phyloP scores from a whole-genome alignment of 1,140 invertebrate species.

The Caenorhabditis brenneri region DNA sequence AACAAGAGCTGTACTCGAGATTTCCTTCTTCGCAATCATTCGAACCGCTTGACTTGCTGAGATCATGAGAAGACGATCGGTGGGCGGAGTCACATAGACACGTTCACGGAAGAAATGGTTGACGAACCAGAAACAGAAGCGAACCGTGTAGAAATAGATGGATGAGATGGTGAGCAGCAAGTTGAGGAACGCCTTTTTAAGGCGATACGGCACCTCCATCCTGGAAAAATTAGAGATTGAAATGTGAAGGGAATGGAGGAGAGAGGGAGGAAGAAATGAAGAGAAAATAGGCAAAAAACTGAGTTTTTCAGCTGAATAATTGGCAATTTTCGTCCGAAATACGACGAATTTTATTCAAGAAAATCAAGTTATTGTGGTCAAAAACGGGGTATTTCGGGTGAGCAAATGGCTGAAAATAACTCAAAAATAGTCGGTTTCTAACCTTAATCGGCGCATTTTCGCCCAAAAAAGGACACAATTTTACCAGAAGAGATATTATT shows the following conservation, averaged over 20 bases:
- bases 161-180: slow-evolving; percentile 33
- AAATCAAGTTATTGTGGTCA: too few species aligned
- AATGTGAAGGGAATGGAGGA: not conserved
- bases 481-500: too few species aligned
- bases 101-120: slow-evolving; percentile 49
- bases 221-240: not conserved
- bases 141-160: slow-evolving; percentile 54
- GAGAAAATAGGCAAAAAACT: too few species aligned
- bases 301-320: too few species aligned
- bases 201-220: slow-evolving; percentile 38
- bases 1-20: slow-evolving; percentile 53
- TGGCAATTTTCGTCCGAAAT: too few species aligned
- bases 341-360: too few species aligned
- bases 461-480: too few species aligned
- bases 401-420: too few species aligned
- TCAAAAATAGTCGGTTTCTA: too few species aligned
- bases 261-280: not conserved
- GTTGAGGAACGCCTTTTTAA: slow-evolving; percentile 49
- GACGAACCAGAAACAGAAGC: slow-evolving; percentile 48
- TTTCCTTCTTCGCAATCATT: slow-evolving; percentile 58
- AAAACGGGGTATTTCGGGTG: too few species aligned
- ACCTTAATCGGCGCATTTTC: too few species aligned
- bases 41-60: slow-evolving; percentile 60
- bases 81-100: slow-evolving; percentile 44
- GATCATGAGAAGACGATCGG: slow-evolving; percentile 58